Evolutionary conservation across 1,140 invertebrate species (phyloP).

Genomic region (Pseudoatta argentina): DNA sequence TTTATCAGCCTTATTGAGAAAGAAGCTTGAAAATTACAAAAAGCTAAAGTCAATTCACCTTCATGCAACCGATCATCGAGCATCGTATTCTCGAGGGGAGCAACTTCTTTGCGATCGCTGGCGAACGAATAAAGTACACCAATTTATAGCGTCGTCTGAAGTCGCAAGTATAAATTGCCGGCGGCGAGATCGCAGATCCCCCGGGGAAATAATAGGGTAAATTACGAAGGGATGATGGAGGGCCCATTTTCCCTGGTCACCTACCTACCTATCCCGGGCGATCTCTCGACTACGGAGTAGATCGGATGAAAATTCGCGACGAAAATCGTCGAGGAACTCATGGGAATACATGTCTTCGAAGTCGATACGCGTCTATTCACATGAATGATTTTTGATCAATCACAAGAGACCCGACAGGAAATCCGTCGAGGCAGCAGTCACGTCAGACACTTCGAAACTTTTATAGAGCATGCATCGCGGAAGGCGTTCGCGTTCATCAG

Average conservation of each 20-base stretch:
- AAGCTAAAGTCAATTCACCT: background rate
- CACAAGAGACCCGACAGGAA: constrained; percentile 5
- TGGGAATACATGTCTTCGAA: constrained; percentile 2
- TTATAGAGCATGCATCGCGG: background rate
- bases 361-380: background rate
- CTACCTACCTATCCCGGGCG: background rate
- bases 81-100: background rate
- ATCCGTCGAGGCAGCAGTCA: background rate
- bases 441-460: constrained; percentile 13
- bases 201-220: constrained; percentile 41
- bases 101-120: background rate
- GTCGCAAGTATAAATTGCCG: constrained; percentile 30
- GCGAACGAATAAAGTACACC: background rate
- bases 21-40: background rate
- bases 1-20: background rate
- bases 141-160: constrained; percentile 48
- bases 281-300: background rate
- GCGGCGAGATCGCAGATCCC: background rate
- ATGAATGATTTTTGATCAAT: constrained; percentile 26
- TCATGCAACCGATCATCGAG: background rate
- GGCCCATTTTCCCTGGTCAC: constrained; percentile 21
- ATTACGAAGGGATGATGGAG: background rate
- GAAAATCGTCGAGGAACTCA: background rate
- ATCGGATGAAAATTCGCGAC: constrained; percentile 12
- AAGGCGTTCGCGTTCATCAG: background rate